phyloP scores from a whole-genome alignment of 2,797 vertebrate genomes.

The Cynopterus sphinx region DNA sequence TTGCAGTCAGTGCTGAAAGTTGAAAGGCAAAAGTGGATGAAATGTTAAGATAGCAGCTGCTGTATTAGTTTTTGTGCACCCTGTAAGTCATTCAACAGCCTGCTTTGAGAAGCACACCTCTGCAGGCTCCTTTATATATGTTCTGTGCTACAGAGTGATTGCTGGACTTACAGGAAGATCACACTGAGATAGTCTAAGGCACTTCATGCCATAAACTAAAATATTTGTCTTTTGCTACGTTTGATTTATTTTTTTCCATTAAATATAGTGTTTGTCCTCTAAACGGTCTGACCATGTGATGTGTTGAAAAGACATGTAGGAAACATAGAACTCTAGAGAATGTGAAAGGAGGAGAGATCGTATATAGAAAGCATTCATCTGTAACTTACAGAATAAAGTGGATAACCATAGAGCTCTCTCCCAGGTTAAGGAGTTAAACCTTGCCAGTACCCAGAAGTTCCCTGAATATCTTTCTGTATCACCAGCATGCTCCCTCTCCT shows the following conservation, averaged over 20 bases:
- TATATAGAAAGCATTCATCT: fast-evolving
- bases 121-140: background rate
- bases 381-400: background rate
- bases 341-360: background rate
- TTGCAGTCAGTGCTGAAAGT: background rate
- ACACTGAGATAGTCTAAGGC: background rate
- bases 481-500: background rate
- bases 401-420: background rate
- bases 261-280: background rate
- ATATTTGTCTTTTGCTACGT: background rate
- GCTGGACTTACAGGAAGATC: background rate
- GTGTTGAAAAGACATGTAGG: background rate
- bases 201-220: background rate
- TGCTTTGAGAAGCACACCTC: background rate
- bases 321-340: background rate
- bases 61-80: background rate
- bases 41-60: background rate
- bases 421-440: background rate
- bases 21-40: background rate
- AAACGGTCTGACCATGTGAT: background rate
- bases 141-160: background rate
- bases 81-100: background rate
- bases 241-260: background rate
- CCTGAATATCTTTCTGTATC: background rate
- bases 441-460: background rate